Base-by-base conservation (phyloP, 1,140 invertebrate genomes). In the Papilio polytes region DNA sequence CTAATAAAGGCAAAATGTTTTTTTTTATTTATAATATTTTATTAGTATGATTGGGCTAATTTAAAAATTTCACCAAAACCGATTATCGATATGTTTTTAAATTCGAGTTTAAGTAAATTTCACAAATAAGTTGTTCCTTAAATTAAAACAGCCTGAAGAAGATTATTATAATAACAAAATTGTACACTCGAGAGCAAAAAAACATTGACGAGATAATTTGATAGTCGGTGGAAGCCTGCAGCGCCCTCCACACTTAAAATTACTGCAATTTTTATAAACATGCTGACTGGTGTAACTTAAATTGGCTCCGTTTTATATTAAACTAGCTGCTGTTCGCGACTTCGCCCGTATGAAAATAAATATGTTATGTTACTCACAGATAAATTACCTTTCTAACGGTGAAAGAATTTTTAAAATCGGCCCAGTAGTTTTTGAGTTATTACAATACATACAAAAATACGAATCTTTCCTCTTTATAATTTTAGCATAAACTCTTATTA, bases 121-220 rank as follows among this genome's bases (percentile, higher is more conserved):
- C 51, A 53, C 51, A 53, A 53, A 53, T 53, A 53, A 53, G 51
- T 53, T 53, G 51, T 53, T 53, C 51, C 51, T 53, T 66, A 66
- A 66, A 66, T 66, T 66, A 66, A 66, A 66, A 66, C 59, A 66
- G 20, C 10, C 56, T 63, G 10, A 63, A 63, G 59, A 63, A 22
- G 59, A 63, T 63, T 63, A 63, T 26, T 31, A 26, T 66, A 66
- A 66, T 66, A 66, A 66, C 63, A 66, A 66, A 66, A 66, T 66
- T 66, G 63, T 66, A 31, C 12, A 31, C 22, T 26, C 59, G 12
- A 15, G 12, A 26, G 63, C 22, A 66, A 66, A 66, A 66, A 66
- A 26, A 66, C 22, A 63, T 63, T 63, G 63, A 66, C 63, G 13
- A 66, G 63, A 31, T 66, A 66, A 66, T 66, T 66, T 66, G 63